Evolutionary conservation across 2,113 vertebrate genomes (phyloP).

Genomic region (Odontophorus gujanensis): DNA sequence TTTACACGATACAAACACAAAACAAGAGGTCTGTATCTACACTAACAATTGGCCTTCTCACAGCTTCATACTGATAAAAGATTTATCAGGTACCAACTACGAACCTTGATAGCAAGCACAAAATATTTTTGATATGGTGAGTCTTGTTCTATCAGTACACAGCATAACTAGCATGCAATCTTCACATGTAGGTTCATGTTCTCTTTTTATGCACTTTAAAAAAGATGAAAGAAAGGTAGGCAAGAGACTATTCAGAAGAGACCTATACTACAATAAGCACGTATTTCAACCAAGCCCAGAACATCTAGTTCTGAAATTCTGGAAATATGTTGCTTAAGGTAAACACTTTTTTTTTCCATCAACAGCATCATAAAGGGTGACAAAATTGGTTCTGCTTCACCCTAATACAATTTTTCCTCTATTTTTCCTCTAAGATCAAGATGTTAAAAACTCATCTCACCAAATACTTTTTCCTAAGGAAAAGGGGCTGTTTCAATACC

Average conservation of each 20-base stretch:
- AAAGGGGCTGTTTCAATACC: not conserved
- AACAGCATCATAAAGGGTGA: not conserved
- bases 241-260: not conserved
- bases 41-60: not conserved
- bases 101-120: not conserved
- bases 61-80: not conserved
- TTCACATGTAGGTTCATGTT: not conserved
- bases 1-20: not conserved
- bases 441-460: not conserved
- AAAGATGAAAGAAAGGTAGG: not conserved
- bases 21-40: not conserved
- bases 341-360: not conserved
- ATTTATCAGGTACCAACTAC: not conserved
- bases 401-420: not conserved
- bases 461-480: not conserved
- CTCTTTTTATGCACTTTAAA: not conserved
- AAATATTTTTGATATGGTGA: not conserved
- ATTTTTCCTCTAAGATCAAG: not conserved
- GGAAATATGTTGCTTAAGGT: not conserved
- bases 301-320: not conserved
- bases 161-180: not conserved
- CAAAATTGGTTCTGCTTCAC: not conserved
- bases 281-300: not conserved
- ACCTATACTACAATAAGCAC: not conserved
- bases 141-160: not conserved